Evolutionary conservation across 2,888 invertebrate species (phyloP).

Genomic region (Eupsilia transversa): DNA sequence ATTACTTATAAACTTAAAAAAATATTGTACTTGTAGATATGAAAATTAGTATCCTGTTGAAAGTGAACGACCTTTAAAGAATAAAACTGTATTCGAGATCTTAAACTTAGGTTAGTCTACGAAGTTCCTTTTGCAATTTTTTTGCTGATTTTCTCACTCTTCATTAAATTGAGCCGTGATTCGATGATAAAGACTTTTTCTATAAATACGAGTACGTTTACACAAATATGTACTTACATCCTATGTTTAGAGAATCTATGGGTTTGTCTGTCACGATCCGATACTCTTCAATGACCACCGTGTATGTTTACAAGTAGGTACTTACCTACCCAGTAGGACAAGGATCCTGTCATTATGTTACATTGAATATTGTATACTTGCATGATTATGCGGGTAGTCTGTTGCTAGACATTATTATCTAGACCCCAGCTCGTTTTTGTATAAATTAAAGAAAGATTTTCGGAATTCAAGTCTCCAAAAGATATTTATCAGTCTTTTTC

Average conservation of each 20-base stretch:
- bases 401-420: background rate
- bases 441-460: too few relatives aligned
- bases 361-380: conserved; percentile 5
- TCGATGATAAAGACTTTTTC: background rate
- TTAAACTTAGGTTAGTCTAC: background rate
- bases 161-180: background rate
- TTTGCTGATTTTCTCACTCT: background rate
- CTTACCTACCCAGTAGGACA: conserved; percentile 26
- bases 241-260: conserved; percentile 7
- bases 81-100: conserved; percentile 3
- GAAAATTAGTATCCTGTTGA: conserved; percentile 16
- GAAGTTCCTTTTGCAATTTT: background rate
- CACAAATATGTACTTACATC: background rate
- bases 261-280: conserved; percentile 58
- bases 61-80: conserved; percentile 36
- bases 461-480: too few relatives aligned
- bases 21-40: too few relatives aligned
- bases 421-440: background rate
- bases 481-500: background rate
- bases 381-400: conserved; percentile 17
- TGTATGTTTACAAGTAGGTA: conserved; percentile 26
- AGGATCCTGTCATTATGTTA: conserved; percentile 39
- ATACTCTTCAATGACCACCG: conserved; percentile 53
- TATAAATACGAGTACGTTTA: too few relatives aligned
- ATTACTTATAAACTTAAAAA: too few relatives aligned